Percentiles rank a stretch among this genome's conserved stretches.
Evolutionary conservation across 2,113 vertebrate species (phyloP).

Genomic region (Planiliza haematocheilus): DNA sequence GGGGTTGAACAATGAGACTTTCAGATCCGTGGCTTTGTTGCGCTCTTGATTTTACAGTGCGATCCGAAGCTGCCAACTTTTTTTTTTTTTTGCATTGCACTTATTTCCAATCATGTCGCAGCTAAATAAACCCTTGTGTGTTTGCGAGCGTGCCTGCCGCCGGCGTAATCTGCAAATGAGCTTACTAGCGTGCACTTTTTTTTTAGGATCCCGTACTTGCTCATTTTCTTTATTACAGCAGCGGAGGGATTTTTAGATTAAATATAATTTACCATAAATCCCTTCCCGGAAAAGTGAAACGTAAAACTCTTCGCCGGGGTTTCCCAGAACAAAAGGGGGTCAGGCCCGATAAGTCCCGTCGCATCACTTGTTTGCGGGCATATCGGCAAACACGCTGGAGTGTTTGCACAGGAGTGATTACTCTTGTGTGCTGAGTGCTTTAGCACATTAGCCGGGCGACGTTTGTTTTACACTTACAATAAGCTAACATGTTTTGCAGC

Average conservation of each 20-base stretch:
- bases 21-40: slow-evolving; percentile 36
- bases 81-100: slow-evolving; percentile 24
- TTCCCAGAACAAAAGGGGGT: slow-evolving; percentile 59
- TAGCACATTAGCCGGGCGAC: slow-evolving; percentile 33
- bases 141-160: slow-evolving; percentile 6
- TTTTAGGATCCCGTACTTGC: slow-evolving; percentile 54
- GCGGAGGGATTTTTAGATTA: slow-evolving; percentile 70
- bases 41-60: slow-evolving; percentile 31
- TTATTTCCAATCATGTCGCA: slow-evolving; percentile 22
- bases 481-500: slow-evolving; percentile 40
- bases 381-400: slow-evolving; percentile 34
- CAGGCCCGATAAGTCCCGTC: slow-evolving; percentile 29
- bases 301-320: slow-evolving; percentile 35
- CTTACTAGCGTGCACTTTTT: slow-evolving; percentile 61
- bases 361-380: neutral
- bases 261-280: slow-evolving; percentile 72
- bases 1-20: slow-evolving; percentile 47
- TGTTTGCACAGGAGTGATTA: slow-evolving; percentile 57
- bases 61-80: slow-evolving; percentile 45
- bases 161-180: slow-evolving; percentile 75
- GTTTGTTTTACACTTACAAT: slow-evolving; percentile 30
- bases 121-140: slow-evolving; percentile 16
- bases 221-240: slow-evolving; percentile 72
- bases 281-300: slow-evolving; percentile 63
- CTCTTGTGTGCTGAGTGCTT: slow-evolving; percentile 39